Evolutionary conservation across 2,797 vertebrate genomes (phyloP).

Genomic region (Sebastolobus alascanus): DNA sequence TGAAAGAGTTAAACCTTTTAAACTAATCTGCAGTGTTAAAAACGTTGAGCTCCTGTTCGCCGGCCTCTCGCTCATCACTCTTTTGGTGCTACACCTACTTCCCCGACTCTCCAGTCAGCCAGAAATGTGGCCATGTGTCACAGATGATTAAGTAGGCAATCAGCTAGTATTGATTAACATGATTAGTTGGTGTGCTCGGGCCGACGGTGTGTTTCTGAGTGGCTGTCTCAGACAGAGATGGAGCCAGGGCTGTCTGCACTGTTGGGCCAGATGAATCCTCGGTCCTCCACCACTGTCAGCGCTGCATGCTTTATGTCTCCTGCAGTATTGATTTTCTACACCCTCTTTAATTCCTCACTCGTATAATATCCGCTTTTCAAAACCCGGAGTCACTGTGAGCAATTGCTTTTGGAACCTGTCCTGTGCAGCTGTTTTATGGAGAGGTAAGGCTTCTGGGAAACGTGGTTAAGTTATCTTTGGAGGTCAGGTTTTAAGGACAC

Average conservation of each 20-base stretch:
- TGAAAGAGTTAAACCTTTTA: slow-evolving; percentile 64
- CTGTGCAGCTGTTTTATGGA: slow-evolving; percentile 51
- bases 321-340: slow-evolving; percentile 84
- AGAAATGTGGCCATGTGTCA: slow-evolving; percentile 76
- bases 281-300: slow-evolving; percentile 77
- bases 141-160: slow-evolving; percentile 85
- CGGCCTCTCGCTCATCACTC: slow-evolving; percentile 63
- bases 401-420: slow-evolving; percentile 67
- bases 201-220: slow-evolving; percentile 63
- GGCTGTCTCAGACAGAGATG: slow-evolving; percentile 71
- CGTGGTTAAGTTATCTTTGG: slow-evolving; percentile 23
- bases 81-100: slow-evolving; percentile 63
- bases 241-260: slow-evolving; percentile 74
- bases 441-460: slow-evolving; percentile 44
- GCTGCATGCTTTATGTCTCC: slow-evolving; percentile 80
- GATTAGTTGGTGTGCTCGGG: slow-evolving; percentile 78
- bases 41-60: slow-evolving; percentile 57
- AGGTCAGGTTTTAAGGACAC: slow-evolving; percentile 55
- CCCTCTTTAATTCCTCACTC: slow-evolving; percentile 74
- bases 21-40: slow-evolving; percentile 61
- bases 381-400: slow-evolving; percentile 65
- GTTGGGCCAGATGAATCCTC: slow-evolving; percentile 74
- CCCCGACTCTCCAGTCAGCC: slow-evolving; percentile 60
- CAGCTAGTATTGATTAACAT: slow-evolving; percentile 85
- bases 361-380: slow-evolving; percentile 78